These are phyloP conservation scores for Crocallis elinguaria DNA, from an alignment of 2,888 invertebrate species.

Conservation along the genomic window DNA sequence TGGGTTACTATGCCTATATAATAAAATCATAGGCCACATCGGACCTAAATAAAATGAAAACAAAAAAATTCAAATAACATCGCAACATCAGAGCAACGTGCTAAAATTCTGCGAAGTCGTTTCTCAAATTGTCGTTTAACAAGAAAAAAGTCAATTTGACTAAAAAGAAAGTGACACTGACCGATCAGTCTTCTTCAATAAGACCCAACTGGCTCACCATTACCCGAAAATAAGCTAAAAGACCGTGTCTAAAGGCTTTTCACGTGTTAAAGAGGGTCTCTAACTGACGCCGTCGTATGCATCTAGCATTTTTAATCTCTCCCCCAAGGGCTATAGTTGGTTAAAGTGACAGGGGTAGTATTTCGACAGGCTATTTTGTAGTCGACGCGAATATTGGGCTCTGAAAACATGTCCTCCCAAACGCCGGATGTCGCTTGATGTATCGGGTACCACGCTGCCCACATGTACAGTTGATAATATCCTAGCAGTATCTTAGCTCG, in stretches of 20 bases:
- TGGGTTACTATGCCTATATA: too few relatives aligned
- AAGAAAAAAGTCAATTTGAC: too few relatives aligned
- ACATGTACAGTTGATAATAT: conserved; percentile 2
- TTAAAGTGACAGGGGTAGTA: conserved; percentile 35
- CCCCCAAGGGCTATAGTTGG: conserved; percentile 11
- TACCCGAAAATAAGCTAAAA: conserved; percentile 12
- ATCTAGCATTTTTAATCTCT: conserved; percentile 34
- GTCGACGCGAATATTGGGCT: conserved; percentile 30
- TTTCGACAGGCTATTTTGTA: conserved; percentile 43
- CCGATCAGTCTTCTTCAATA: conserved; percentile 19
- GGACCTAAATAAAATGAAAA: too few relatives aligned
- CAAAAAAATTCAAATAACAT: too few relatives aligned
- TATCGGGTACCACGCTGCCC: conserved; percentile 33
- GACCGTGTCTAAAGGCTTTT: conserved; percentile 15
- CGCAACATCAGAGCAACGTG: too few relatives aligned
- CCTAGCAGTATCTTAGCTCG: background rate
- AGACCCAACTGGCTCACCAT: conserved; percentile 6
- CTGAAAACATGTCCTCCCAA: conserved; percentile 36
- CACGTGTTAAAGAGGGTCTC: conserved; percentile 16
- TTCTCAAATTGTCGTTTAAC: background rate
- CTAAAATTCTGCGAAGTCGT: background rate
- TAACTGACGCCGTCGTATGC: conserved; percentile 26
- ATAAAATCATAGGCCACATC: too few relatives aligned
- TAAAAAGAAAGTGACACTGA: conserved; percentile 1
- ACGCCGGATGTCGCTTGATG: conserved; percentile 43